phyloP scores from a whole-genome alignment of 2,797 vertebrate genomes.

The Choloepus didactylus region DNA sequence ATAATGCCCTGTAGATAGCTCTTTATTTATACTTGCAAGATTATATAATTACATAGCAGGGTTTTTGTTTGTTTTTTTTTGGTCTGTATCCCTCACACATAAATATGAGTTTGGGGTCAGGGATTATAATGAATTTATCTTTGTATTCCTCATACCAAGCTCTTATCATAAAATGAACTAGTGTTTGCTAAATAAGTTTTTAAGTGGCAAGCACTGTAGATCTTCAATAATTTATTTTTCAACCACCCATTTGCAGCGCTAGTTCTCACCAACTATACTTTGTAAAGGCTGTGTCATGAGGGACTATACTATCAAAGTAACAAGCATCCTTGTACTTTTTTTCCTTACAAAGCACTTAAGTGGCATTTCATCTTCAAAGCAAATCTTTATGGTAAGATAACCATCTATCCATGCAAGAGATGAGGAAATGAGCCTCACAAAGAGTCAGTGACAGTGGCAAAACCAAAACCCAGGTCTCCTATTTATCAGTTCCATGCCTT shows the following conservation, averaged over 20 bases:
- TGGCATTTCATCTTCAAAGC: constrained; percentile 29
- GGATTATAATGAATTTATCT: constrained; percentile 44
- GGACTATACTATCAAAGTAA: constrained; percentile 20
- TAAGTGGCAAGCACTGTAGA: not conserved
- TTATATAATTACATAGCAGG: not conserved
- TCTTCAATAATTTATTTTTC: not conserved
- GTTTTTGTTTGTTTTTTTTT: not conserved
- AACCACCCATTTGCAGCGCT: not conserved
- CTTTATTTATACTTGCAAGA: constrained; percentile 46
- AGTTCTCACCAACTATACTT: constrained; percentile 45
- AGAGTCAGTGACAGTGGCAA: not conserved
- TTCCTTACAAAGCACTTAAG: constrained; percentile 36
- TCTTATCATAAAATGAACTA: constrained; percentile 47
- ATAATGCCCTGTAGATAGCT: not conserved
- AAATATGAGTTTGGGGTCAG: constrained; percentile 51
- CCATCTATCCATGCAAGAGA: constrained; percentile 17
- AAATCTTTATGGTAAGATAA: constrained; percentile 55
- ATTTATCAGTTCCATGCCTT: constrained; percentile 31
- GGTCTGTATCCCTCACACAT: not conserved
- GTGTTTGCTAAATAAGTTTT: constrained; percentile 48
- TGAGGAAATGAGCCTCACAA: constrained; percentile 26
- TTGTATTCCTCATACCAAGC: not conserved
- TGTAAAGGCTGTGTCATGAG: constrained; percentile 15
- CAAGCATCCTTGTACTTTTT: not conserved
- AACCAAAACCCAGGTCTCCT: constrained; percentile 42